Base-by-base conservation (phyloP, 2,113 vertebrate genomes). In the Hippocampus guttulatus region DNA sequence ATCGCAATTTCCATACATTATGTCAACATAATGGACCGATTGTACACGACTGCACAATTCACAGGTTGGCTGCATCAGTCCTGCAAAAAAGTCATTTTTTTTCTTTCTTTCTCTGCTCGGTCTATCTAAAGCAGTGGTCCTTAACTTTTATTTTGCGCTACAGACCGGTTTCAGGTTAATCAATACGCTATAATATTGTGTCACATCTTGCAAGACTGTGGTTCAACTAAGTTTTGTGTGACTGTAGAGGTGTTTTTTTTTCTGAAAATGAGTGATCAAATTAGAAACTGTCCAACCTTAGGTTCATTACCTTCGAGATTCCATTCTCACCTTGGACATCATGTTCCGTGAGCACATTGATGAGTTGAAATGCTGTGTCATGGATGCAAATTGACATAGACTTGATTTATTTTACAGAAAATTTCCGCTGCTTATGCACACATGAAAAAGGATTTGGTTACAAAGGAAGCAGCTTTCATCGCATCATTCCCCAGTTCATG, bases 401-500 rank as follows among this genome's bases (percentile, higher is more conserved):
- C 5, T 47, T 66, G 33, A 0, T 9, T 23, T 73, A 47, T 47
- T 63, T 0, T 54, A 0, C 30, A 94, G 97, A 99, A 86, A 99
- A 98, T 73, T 99, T 98, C 90, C 96, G 95, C 65, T 97, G 96
- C 77, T 87, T 99, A 55, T 99, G 97, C 81, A 98, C 96, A 27
- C 97, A 99, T 0, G 97, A 99, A 84, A 98, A 96, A 20, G 96
- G 96, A 8, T 97, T 97, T 8, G 97, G 97, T 81, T 99, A 93
- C 87, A 99, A 99, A 38, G 97, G 97, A 27, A 96, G 96, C 93
- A 94, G 97, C 85, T 97, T 99, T 80, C 96, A 98, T 82, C 94
- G 96, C 3, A 58, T 99, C 87, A 98, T 99, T 75, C 97, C 97
- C 25, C 97, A 98, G 93, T 99, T 99, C 84, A 99, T 98, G 97